A percentile compares a stretch with the other conserved stretches of the same genome.
Conservation (phyloP, 1,140 invertebrate species). For the Carposina sasakii region DNA sequence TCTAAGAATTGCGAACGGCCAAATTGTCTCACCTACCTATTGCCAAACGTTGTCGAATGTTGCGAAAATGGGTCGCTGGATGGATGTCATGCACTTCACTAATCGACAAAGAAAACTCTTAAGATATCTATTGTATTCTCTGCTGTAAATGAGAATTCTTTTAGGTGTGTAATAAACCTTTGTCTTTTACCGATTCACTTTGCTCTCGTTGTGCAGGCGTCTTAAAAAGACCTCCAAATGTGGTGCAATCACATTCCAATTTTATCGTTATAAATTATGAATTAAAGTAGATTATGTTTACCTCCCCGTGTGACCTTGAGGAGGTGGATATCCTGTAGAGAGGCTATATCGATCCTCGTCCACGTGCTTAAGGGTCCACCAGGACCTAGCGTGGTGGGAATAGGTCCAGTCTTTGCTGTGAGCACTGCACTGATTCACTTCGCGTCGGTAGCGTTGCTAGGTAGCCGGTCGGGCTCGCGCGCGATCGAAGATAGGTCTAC, state of each 20-base stretch:
- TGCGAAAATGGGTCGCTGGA: conserved; percentile 62
- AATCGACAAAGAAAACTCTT: too few species aligned
- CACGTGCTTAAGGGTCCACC: conserved; percentile 27
- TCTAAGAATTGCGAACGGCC: conserved; percentile 35
- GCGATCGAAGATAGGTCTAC: neutral
- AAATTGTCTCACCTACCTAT: conserved; percentile 50
- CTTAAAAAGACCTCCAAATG: too few species aligned
- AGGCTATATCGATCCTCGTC: conserved; percentile 31
- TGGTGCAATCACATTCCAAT: neutral
- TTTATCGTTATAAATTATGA: conserved; percentile 24
- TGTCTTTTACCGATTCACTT: too few species aligned
- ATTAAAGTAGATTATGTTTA: conserved; percentile 53
- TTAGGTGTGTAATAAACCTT: too few species aligned
- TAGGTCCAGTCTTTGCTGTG: neutral
- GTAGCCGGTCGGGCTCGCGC: neutral
- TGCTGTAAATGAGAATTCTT: too few species aligned
- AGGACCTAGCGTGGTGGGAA: conserved; percentile 20
- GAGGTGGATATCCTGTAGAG: conserved; percentile 28
- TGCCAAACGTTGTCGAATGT: conserved; percentile 55
- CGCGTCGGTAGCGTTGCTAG: conserved; percentile 23
- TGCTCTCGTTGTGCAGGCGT: too few species aligned
- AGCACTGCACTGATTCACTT: too few species aligned
- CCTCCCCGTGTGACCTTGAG: conserved; percentile 54
- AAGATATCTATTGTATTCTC: too few species aligned
- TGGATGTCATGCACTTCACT: conserved; percentile 56